Evolutionary conservation across 92 coral and sea anemone genomes (phyloP).

Genomic region (Zoanthus solanderi): DNA sequence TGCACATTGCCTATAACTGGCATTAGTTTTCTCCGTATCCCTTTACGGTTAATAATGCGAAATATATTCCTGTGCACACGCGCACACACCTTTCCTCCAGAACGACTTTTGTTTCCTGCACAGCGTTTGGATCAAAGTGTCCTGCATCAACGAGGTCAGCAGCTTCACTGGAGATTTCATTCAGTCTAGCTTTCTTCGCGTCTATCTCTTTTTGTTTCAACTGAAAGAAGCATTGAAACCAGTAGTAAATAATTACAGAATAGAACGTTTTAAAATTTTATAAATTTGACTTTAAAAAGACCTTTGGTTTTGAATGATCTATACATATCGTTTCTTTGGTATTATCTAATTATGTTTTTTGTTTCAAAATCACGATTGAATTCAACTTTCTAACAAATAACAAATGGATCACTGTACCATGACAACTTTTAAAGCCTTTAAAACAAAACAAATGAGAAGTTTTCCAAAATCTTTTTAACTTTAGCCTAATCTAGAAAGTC

Average conservation of each 20-base stretch:
- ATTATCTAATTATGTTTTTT: too few species aligned
- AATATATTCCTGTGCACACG: background rate
- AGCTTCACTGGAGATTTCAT: conserved; percentile 83
- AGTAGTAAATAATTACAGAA: background rate
- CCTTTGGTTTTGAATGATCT: too few species aligned
- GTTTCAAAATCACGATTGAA: too few species aligned
- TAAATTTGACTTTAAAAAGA: too few species aligned
- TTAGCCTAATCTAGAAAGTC: too few species aligned
- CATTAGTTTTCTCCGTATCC: background rate
- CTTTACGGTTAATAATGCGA: background rate
- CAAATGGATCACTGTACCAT: too few species aligned
- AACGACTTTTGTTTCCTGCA: conserved; percentile 81
- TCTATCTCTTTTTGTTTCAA: conserved; percentile 88
- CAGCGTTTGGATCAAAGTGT: conserved; percentile 95
- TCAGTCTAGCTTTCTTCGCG: conserved; percentile 78
- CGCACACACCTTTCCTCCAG: conserved; percentile 86
- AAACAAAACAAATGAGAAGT: too few species aligned
- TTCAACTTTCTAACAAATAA: too few species aligned
- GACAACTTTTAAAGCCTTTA: too few species aligned
- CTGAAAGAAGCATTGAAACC: conserved; percentile 44
- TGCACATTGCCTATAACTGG: too few species aligned
- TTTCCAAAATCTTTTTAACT: too few species aligned
- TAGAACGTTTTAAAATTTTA: background rate
- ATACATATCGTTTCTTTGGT: too few species aligned
- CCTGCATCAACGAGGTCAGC: conserved; percentile 99